Conservation (phyloP, 2,797 vertebrate genomes). For the Clarias laeviceps region DNA sequence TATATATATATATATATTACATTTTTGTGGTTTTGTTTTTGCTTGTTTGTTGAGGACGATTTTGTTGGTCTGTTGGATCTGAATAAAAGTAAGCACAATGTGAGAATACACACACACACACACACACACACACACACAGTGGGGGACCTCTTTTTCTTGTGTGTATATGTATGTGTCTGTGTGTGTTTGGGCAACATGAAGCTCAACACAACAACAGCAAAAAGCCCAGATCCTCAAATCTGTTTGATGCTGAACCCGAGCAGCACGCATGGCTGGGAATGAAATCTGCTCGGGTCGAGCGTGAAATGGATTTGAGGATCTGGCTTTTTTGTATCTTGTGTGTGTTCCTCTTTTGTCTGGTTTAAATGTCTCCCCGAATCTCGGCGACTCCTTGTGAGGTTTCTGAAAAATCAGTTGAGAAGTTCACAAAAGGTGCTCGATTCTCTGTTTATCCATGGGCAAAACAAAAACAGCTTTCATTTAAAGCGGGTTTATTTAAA, state of each 20-base stretch:
- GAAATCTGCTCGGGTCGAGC: constrained; percentile 74
- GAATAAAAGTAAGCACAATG: constrained; percentile 56
- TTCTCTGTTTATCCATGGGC: constrained; percentile 61
- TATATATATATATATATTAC: background rate
- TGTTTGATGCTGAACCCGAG: constrained; percentile 82
- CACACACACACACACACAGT: constrained; percentile 76
- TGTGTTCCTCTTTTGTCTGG: constrained; percentile 33
- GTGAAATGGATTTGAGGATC: constrained; percentile 81
- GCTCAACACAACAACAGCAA: constrained; percentile 18
- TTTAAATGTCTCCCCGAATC: constrained; percentile 70
- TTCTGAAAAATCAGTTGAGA: constrained; percentile 3
- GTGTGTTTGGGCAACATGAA: constrained; percentile 5
- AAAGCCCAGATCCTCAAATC: constrained; percentile 71
- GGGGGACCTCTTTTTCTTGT: constrained; percentile 52
- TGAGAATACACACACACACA: constrained; percentile 1
- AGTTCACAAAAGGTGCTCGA: constrained; percentile 5
- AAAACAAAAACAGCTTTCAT: background rate
- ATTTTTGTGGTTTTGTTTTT: constrained; percentile 66
- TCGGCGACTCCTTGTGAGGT: background rate
- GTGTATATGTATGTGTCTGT: constrained; percentile 7
- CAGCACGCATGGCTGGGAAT: constrained; percentile 62
- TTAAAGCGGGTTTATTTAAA: background rate
- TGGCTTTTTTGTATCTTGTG: constrained; percentile 45
- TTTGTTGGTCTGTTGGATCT: constrained; percentile 70
- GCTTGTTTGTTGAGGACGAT: constrained; percentile 78